Evolutionary conservation across 92 coral and sea anemone genomes (phyloP).

Genomic region (Isaurus tuberculatus): DNA sequence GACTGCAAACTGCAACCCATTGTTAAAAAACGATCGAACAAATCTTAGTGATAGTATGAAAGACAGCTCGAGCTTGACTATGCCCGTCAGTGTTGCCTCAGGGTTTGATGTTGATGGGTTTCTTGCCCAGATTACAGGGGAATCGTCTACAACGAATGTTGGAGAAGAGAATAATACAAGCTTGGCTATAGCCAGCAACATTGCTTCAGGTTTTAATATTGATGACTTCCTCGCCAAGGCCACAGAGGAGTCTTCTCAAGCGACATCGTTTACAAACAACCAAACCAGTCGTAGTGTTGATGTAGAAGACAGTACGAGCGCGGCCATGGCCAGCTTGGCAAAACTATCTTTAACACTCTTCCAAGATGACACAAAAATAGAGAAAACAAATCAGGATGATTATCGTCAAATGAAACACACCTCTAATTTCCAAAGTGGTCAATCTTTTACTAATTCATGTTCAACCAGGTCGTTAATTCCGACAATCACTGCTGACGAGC

Average conservation of each 20-base stretch:
- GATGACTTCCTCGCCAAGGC: neutral
- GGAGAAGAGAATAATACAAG: neutral
- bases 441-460: neutral
- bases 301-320: constrained; percentile 2
- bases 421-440: neutral
- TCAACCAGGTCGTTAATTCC: neutral
- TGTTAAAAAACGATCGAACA: neutral
- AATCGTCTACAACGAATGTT: neutral
- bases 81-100: neutral
- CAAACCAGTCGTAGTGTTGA: neutral
- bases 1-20: neutral
- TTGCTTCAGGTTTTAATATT: constrained; percentile 16
- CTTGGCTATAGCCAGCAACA: neutral
- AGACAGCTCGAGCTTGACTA: constrained; percentile 10
- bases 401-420: neutral
- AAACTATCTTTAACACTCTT: constrained; percentile 8
- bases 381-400: neutral
- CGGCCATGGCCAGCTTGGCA: constrained; percentile 25
- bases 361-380: constrained; percentile 1
- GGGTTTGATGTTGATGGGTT: constrained; percentile 15
- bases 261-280: neutral
- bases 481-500: constrained; percentile 37
- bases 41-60: neutral
- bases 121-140: neutral
- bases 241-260: neutral